These are phyloP conservation scores for Acanthisitta chloris DNA, from an alignment of 2,113 vertebrate genomes.

Conservation along the genomic window DNA sequence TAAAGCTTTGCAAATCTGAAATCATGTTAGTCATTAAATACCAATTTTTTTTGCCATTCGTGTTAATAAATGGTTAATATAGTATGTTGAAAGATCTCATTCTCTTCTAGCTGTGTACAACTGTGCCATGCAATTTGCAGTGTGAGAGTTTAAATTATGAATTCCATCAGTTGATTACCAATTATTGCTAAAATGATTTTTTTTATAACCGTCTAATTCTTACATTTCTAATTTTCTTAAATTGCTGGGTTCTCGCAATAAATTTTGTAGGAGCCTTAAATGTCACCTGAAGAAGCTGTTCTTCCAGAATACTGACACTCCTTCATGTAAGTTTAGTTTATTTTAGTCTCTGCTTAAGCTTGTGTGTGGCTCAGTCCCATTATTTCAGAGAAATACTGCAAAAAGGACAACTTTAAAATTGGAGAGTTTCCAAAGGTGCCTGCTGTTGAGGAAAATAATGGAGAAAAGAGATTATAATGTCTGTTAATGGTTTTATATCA, in stretches of 20 bases:
- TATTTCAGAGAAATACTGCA: not conserved
- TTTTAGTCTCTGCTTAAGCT: not conserved
- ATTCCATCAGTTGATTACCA: slow-evolving; percentile 19
- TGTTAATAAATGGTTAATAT: not conserved
- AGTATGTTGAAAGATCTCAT: not conserved
- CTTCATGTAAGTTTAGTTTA: not conserved
- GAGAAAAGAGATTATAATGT: not conserved
- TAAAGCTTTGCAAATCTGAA: not conserved
- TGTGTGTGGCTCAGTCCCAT: not conserved
- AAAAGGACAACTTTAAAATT: not conserved
- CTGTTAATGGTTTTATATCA: not conserved
- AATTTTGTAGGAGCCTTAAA: slow-evolving; percentile 29
- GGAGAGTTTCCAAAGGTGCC: not conserved
- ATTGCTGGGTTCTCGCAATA: not conserved
- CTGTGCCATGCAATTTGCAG: not conserved
- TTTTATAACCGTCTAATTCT: slow-evolving; percentile 33
- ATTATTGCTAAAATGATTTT: slow-evolving; percentile 27
- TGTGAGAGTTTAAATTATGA: not conserved
- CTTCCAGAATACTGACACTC: not conserved
- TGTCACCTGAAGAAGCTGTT: not conserved
- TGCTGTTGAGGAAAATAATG: not conserved
- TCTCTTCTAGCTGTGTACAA: not conserved
- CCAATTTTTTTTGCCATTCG: not conserved
- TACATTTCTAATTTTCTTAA: slow-evolving; percentile 30
- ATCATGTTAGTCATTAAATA: not conserved